These are phyloP conservation scores for Cactoblastis cactorum DNA, from an alignment of 2,888 invertebrate species.

Conservation along the genomic window DNA sequence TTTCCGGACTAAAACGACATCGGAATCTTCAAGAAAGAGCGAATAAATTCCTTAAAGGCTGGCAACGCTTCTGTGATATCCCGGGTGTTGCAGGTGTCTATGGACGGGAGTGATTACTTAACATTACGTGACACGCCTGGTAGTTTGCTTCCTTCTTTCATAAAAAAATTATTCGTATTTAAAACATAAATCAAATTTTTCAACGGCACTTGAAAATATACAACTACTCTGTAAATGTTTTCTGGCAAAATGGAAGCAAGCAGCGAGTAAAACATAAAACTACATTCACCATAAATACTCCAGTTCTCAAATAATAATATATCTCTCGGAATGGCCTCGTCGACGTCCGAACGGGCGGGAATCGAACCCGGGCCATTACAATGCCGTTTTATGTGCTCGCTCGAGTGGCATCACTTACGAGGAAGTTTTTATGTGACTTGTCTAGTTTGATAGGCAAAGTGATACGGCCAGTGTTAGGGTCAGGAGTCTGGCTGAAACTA, in stretches of 20 bases:
- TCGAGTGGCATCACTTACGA: slow-evolving; percentile 12
- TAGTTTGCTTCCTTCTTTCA: too few species aligned
- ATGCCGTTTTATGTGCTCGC: slow-evolving; percentile 9
- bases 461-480: not conserved
- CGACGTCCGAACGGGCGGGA: slow-evolving; percentile 1
- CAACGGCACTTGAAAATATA: too few species aligned
- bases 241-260: not conserved
- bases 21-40: too few species aligned
- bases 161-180: too few species aligned
- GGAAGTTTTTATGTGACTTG: slow-evolving; percentile 10
- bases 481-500: not conserved
- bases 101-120: too few species aligned
- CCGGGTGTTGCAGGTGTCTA: too few species aligned
- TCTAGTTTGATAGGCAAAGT: slow-evolving; percentile 3
- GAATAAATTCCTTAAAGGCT: too few species aligned
- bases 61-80: too few species aligned
- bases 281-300: slow-evolving; percentile 3
- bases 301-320: slow-evolving; percentile 10
- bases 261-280: not conserved
- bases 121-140: too few species aligned
- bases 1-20: too few species aligned
- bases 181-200: too few species aligned
- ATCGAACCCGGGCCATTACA: slow-evolving; percentile 7
- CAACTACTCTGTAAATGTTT: too few species aligned
- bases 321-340: slow-evolving; percentile 9